Evolutionary conservation across 2,797 vertebrate species (phyloP).

Genomic region (Pseudochirops cupreus): DNA sequence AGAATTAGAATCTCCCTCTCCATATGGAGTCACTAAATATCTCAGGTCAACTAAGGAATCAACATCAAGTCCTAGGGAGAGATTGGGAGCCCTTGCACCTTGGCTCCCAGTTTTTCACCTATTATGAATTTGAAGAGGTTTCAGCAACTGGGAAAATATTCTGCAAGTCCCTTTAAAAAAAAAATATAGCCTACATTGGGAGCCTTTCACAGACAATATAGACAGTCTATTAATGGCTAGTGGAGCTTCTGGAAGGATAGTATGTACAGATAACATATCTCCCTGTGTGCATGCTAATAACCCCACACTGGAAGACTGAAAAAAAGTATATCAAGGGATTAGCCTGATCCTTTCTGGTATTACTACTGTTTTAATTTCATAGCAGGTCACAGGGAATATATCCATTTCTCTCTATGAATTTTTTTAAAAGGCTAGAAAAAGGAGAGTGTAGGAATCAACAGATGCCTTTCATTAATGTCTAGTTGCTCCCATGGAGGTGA

Average conservation of each 20-base stretch:
- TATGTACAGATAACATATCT: rapidly evolving
- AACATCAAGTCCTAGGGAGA: neutral
- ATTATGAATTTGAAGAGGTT: slow-evolving; percentile 54
- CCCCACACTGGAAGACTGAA: slow-evolving; percentile 55
- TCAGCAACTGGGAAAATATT: neutral
- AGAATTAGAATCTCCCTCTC: neutral
- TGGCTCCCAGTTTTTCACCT: neutral
- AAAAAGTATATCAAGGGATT: slow-evolving; percentile 63
- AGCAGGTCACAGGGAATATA: slow-evolving; percentile 20
- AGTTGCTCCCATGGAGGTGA: rapidly evolving
- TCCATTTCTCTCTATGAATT: slow-evolving; percentile 13
- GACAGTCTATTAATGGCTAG: slow-evolving; percentile 2
- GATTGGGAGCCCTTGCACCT: slow-evolving; percentile 26
- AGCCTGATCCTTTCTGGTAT: slow-evolving; percentile 53
- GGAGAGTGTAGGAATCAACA: neutral
- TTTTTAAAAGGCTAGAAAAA: slow-evolving; percentile 12
- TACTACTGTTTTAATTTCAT: slow-evolving; percentile 63
- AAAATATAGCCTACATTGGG: neutral
- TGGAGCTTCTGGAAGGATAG: neutral
- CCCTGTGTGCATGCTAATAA: slow-evolving; percentile 45
- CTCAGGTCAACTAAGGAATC: neutral
- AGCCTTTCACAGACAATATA: slow-evolving; percentile 4
- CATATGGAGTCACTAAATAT: neutral
- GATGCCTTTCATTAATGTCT: neutral
- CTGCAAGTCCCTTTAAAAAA: neutral